Evolutionary conservation across 2,797 vertebrate genomes (phyloP).

Genomic region (Artibeus jamaicensis): DNA sequence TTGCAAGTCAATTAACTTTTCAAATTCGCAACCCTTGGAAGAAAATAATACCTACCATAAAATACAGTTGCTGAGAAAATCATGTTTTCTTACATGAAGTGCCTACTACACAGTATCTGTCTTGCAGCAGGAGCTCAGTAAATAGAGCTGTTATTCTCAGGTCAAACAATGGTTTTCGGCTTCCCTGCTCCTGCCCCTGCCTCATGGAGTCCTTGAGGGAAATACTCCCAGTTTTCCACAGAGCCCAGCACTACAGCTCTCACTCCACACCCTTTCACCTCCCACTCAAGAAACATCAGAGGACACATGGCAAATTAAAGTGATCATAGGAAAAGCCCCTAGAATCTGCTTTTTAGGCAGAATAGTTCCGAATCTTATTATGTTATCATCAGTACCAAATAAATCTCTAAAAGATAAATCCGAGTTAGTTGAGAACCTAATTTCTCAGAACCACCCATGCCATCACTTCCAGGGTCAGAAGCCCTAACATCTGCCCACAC

Average conservation of each 20-base stretch:
- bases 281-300: not conserved
- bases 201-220: not conserved
- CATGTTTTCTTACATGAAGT: not conserved
- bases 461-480: not conserved
- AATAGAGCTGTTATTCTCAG: not conserved
- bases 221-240: not conserved
- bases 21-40: conserved; percentile 44
- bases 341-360: conserved; percentile 47
- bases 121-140: conserved; percentile 4
- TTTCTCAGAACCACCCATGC: conserved; percentile 3
- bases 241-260: not conserved
- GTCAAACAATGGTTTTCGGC: not conserved
- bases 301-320: not conserved
- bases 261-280: not conserved
- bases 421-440: not conserved
- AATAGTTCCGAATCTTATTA: conserved; percentile 42
- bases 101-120: not conserved
- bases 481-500: not conserved
- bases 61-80: conserved; percentile 18
- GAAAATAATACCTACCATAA: conserved; percentile 36
- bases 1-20: conserved; percentile 39
- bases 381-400: conserved; percentile 51
- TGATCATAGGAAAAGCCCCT: not conserved
- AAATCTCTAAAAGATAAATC: conserved; percentile 42
- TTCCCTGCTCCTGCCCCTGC: not conserved